Evolutionary conservation across 2,797 vertebrate species (phyloP), one percentile per base, ranked within the genome.

Genomic region (Sternarchorhynchus goeldii): DNA sequence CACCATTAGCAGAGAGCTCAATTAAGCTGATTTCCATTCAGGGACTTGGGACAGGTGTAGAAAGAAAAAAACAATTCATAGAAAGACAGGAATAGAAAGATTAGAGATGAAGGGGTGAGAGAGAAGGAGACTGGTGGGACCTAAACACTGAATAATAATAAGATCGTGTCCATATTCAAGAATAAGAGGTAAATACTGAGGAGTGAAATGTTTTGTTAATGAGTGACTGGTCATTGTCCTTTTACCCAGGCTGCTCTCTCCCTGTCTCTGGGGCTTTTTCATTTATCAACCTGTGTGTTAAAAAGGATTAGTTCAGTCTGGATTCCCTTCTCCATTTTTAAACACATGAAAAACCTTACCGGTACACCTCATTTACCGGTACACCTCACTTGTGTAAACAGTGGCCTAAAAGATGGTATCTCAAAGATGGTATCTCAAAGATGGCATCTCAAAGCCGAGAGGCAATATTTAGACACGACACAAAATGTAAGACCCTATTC

Each of bases 1-100:
- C 72, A 64, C 81, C 85, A 83, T 86, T 84, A 80, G 79, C 73
- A 70, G 62, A 39, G 77, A 73, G 80, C 77, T 81, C 80, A 82
- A 82, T 83, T 80, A 63, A 76, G 73, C 71, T 81, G 67, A 76
- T 85, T 84, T 81, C 80, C 76, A 63, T 74, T 80, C 18, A 79
- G 78, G 67, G 55, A 73, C 53, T 31, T 67, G n/a, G 69, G 75
- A 71, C 73, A 69, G 75, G 68, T 71, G 74, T 50, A 32, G 39
- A 64, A 36, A 73, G 14, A 31, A 5, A 14, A 41, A 56, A 10
- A 55, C 4, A 41, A 34, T 31, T 50, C 29, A 73, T 16, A 31
- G 6, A n/a, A 4, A 3, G 10, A 60, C 59, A 65, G 32, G 4
- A 39, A 64, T 41, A 57, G 60, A 36, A 45, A 66, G 20, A 17